These are phyloP conservation scores for Sinella curviseta DNA, from an alignment of 1,140 invertebrate genomes.

Conservation along the genomic window DNA sequence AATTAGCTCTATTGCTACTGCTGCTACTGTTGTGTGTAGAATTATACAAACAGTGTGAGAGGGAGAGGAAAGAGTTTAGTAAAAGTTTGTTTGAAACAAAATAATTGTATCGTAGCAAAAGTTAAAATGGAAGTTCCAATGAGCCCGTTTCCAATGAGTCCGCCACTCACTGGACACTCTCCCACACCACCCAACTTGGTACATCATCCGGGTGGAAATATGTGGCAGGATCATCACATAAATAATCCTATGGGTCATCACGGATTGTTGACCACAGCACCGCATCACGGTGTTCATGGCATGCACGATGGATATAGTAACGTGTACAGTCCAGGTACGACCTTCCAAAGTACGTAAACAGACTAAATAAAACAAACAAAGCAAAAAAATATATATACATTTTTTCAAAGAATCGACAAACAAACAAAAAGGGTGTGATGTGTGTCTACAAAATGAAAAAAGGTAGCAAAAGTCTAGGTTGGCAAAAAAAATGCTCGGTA, in stretches of 20 bases:
- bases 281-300: conserved; percentile 43
- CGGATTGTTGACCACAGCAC: conserved; percentile 46
- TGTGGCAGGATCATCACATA: conserved; percentile 45
- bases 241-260: conserved; percentile 35
- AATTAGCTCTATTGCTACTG: too few relatives aligned
- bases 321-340: conserved; percentile 48
- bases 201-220: conserved; percentile 44
- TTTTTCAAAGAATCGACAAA: too few relatives aligned
- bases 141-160: conserved; percentile 73
- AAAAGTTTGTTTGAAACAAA: background rate
- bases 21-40: too few relatives aligned
- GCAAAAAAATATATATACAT: background rate
- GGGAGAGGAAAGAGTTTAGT: too few relatives aligned
- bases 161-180: conserved; percentile 52
- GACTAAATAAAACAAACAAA: background rate
- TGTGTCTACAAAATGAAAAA: too few relatives aligned
- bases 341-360: background rate
- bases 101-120: too few relatives aligned
- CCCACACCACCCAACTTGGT: conserved; percentile 47
- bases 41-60: too few relatives aligned
- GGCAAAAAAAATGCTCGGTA: too few relatives aligned
- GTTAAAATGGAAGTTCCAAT: conserved; percentile 56
- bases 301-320: conserved; percentile 48
- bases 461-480: too few relatives aligned
- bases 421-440: too few relatives aligned